Evolutionary conservation across 2,888 invertebrate species (phyloP).

Genomic region (Herminia tarsipennalis): DNA sequence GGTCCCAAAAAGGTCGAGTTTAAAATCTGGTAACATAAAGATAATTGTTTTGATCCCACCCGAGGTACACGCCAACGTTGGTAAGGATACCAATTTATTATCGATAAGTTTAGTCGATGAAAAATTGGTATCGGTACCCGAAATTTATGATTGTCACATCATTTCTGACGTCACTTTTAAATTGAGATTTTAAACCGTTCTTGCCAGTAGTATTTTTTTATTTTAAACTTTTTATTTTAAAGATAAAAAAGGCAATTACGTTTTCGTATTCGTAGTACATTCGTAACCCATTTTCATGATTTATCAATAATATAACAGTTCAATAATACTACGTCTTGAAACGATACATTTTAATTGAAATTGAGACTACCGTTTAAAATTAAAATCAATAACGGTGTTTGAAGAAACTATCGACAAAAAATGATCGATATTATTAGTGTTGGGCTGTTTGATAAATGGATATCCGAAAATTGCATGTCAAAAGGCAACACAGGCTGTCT

Average conservation of each 20-base stretch:
- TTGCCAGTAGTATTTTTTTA: too few species aligned
- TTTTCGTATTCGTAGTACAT: conserved; percentile 1
- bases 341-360: conserved; percentile 37
- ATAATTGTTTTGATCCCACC: conserved; percentile 79
- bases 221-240: too few species aligned
- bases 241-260: conserved; percentile 8
- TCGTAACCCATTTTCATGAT: conserved; percentile 15
- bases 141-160: conserved; percentile 26
- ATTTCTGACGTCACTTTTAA: conserved; percentile 34
- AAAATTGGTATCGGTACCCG: conserved; percentile 42
- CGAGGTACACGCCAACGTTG: conserved; percentile 46
- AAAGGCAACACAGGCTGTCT: conserved; percentile 76
- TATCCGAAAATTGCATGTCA: conserved; percentile 83
- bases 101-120: conserved; percentile 26
- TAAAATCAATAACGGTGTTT: conserved; percentile 28
- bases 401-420: conserved; percentile 54
- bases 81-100: conserved; percentile 32
- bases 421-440: conserved; percentile 49
- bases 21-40: conserved; percentile 68
- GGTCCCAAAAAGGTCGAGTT: conserved; percentile 62
- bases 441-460: conserved; percentile 73
- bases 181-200: too few species aligned
- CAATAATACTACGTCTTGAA: conserved; percentile 19
- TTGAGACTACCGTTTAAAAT: conserved; percentile 31
- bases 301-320: conserved; percentile 32